Evolutionary conservation across 2,113 vertebrate species (phyloP).

Genomic region (Lepus americanus): DNA sequence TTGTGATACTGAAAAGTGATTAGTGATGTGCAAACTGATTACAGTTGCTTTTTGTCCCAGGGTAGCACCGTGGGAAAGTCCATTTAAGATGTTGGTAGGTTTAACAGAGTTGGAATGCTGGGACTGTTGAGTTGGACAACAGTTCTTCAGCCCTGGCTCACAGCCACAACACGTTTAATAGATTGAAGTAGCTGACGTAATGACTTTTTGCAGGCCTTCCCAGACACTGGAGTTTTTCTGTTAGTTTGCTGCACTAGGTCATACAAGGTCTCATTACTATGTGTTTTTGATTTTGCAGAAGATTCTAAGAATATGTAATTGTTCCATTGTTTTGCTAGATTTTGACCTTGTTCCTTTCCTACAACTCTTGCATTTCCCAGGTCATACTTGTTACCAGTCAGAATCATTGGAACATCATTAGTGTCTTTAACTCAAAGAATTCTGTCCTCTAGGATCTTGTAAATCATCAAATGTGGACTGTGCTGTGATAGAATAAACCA

Average conservation of each 20-base stretch:
- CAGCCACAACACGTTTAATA: conserved; percentile 91
- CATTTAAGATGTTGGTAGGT: conserved; percentile 93
- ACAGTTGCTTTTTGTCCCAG: conserved; percentile 93
- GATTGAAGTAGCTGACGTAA: conserved; percentile 96
- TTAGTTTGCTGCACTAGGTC: conserved; percentile 97
- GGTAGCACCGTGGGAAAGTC: conserved; percentile 96
- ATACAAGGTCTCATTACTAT: conserved; percentile 92
- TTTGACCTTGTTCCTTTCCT: conserved; percentile 97
- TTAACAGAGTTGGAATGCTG: conserved; percentile 97
- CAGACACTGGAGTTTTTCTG: conserved; percentile 95
- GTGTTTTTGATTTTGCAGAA: conserved; percentile 88
- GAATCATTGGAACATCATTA: conserved; percentile 94
- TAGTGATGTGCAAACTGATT: conserved; percentile 94
- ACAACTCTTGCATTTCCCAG: conserved; percentile 98
- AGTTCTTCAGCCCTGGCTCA: conserved; percentile 96
- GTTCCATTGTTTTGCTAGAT: conserved; percentile 98
- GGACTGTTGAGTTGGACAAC: conserved; percentile 94
- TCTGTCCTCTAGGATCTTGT: too few relatives aligned
- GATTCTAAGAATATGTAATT: conserved; percentile 98
- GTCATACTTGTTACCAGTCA: conserved; percentile 98
- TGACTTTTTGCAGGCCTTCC: conserved; percentile 95
- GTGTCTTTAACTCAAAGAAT: too few relatives aligned
- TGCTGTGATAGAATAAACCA: too few relatives aligned
- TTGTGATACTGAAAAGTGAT: conserved; percentile 92
- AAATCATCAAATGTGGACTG: too few relatives aligned